Evolutionary conservation across 2,113 vertebrate genomes (phyloP).

Genomic region (Naja naja): DNA sequence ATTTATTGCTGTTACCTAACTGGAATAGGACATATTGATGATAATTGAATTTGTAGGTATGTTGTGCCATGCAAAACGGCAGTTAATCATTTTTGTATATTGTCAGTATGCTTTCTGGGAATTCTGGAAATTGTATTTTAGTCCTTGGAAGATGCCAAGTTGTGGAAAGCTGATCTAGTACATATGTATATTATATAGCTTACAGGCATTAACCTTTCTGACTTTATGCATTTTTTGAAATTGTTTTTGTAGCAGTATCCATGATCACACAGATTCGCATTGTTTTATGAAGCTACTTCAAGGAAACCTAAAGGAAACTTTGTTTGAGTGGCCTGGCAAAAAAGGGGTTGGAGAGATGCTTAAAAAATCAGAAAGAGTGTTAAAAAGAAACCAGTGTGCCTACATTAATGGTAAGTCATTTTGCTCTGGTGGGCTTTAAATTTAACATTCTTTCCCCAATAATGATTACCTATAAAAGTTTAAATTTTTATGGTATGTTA

Average conservation of each 20-base stretch:
- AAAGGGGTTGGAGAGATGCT: constrained; percentile 80
- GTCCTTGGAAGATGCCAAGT: neutral
- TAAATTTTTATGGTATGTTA: neutral
- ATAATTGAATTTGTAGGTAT: neutral
- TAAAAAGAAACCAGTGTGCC: constrained; percentile 88
- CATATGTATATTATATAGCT: neutral
- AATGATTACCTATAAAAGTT: neutral
- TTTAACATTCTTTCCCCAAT: neutral
- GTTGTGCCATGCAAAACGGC: neutral
- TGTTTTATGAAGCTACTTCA: constrained; percentile 98
- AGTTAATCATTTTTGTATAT: neutral
- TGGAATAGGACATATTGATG: neutral
- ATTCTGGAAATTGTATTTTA: neutral
- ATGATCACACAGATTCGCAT: constrained; percentile 94
- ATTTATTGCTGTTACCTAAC: neutral
- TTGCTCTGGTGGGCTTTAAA: constrained; percentile 11
- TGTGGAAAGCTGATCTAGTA: neutral
- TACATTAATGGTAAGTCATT: constrained; percentile 91
- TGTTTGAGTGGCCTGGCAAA: constrained; percentile 87
- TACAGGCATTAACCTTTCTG: neutral
- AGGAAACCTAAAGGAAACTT: constrained; percentile 93
- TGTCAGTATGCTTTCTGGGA: neutral
- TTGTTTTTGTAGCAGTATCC: constrained; percentile 88
- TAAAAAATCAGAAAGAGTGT: constrained; percentile 84
- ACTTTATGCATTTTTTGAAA: neutral